These are phyloP conservation scores for Apis dorsata DNA, from an alignment of 1,140 invertebrate genomes.

Conservation along the genomic window DNA sequence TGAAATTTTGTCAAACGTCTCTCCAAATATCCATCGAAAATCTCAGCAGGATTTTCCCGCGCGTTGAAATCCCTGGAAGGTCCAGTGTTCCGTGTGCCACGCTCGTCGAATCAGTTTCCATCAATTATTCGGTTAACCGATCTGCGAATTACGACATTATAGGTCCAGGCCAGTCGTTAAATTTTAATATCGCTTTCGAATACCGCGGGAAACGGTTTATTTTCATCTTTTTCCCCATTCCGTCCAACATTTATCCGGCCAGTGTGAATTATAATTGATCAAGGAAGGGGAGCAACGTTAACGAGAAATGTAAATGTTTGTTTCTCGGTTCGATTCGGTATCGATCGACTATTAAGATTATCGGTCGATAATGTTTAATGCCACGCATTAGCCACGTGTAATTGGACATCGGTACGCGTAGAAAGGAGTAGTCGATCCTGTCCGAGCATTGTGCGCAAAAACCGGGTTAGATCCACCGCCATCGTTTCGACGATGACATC, in stretches of 20 bases:
- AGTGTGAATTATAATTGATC: conserved; percentile 22
- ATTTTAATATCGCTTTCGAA: neutral
- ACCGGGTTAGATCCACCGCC: neutral
- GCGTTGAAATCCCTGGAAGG: conserved; percentile 59
- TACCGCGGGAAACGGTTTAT: no score
- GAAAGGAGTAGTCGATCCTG: conserved; percentile 1
- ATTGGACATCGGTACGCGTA: neutral
- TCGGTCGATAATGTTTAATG: neutral
- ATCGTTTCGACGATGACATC: neutral
- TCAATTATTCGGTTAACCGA: conserved; percentile 17
- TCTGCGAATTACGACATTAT: neutral
- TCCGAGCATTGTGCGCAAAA: neutral
- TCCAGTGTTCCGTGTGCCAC: neutral
- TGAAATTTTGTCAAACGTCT: conserved; percentile 5
- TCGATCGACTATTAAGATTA: neutral
- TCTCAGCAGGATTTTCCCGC: conserved; percentile 46
- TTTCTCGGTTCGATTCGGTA: neutral
- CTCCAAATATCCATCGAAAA: conserved; percentile 42
- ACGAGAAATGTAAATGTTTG: conserved; percentile 4
- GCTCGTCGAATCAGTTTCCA: neutral
- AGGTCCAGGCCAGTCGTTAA: neutral
- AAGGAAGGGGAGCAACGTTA: neutral
- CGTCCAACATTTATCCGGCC: neutral
- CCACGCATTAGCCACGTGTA: neutral
- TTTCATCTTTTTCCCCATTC: neutral